Evolutionary conservation across 2,888 invertebrate genomes (phyloP).

Genomic region (Mechanitis messenoides): DNA sequence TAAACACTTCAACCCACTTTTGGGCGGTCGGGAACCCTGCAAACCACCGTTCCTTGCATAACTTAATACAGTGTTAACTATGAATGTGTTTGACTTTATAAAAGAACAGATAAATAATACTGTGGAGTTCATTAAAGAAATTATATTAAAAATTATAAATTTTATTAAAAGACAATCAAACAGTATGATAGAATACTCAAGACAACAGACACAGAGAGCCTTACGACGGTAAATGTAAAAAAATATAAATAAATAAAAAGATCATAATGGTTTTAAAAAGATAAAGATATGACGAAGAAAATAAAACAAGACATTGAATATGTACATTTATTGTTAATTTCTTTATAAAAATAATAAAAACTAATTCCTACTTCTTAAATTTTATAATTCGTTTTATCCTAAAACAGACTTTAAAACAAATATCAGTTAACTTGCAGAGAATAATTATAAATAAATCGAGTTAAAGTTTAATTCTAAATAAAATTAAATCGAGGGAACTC

Average conservation of each 20-base stretch:
- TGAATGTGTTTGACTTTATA: neutral
- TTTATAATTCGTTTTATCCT: neutral
- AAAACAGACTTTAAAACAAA: neutral
- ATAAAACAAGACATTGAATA: constrained; percentile 8
- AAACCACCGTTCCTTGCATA: constrained; percentile 34
- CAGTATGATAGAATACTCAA: neutral
- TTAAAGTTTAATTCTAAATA: neutral
- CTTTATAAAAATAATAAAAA: constrained; percentile 7
- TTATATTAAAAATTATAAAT: neutral
- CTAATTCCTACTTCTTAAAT: neutral
- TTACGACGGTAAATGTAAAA: neutral
- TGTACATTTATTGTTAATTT: constrained; percentile 20
- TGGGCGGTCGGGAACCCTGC: constrained; percentile 31
- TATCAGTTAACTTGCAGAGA: neutral
- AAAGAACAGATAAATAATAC: neutral
- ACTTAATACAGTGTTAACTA: neutral
- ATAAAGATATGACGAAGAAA: constrained; percentile 6
- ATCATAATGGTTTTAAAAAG: neutral
- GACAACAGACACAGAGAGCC: neutral
- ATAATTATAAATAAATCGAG: too few relatives aligned
- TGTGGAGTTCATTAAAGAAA: neutral
- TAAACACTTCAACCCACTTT: constrained; percentile 41
- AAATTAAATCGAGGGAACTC: neutral
- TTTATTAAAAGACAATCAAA: neutral
- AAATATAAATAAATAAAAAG: too few relatives aligned